Evolutionary conservation across 1,140 invertebrate genomes (phyloP).

Genomic region (Hetaerina americana): DNA sequence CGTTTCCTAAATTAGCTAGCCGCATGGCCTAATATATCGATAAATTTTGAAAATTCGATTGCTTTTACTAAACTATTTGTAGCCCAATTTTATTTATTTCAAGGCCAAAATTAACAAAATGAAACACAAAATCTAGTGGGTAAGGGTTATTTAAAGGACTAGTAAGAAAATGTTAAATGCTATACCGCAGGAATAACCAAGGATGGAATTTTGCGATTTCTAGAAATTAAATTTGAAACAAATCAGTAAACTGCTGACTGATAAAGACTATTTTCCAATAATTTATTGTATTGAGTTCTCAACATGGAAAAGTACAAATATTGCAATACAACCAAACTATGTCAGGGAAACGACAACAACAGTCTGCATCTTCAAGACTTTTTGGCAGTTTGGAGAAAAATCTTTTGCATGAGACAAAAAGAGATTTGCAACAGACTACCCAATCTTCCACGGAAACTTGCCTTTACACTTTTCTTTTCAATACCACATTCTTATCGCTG

Average conservation of each 20-base stretch:
- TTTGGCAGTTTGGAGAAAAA: conserved; percentile 16
- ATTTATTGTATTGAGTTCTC: conserved; percentile 30
- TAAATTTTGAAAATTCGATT: neutral
- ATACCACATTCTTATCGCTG: neutral
- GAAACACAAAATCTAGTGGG: neutral
- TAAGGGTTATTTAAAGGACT: neutral
- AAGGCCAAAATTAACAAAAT: neutral
- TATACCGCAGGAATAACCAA: neutral
- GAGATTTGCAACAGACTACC: neutral
- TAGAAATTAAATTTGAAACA: neutral
- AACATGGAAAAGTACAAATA: conserved; percentile 39
- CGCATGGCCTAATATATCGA: neutral
- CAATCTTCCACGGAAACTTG: neutral
- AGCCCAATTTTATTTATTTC: neutral
- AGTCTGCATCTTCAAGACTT: conserved; percentile 16
- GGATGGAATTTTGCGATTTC: neutral
- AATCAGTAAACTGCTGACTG: neutral
- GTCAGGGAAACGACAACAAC: conserved; percentile 25
- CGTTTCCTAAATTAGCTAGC: neutral
- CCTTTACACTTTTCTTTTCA: neutral
- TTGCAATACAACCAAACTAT: conserved; percentile 36
- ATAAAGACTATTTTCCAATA: conserved; percentile 20
- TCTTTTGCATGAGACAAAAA: neutral
- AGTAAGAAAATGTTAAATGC: neutral
- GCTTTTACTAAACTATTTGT: neutral